Evolutionary conservation across 64 coral and sea anemone species (phyloP).

Genomic region (Stichodactyla helianthus): DNA sequence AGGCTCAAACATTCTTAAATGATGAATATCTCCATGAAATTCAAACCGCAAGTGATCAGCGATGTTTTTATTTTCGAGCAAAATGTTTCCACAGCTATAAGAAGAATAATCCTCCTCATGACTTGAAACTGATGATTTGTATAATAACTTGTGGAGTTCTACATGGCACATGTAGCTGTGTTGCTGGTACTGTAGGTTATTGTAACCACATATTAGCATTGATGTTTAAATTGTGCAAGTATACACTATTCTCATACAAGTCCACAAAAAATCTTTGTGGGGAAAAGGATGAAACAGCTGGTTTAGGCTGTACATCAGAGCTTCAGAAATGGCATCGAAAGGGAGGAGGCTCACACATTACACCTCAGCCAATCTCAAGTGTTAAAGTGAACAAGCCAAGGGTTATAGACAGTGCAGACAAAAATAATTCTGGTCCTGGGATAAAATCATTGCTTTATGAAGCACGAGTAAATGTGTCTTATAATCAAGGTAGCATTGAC

Average conservation of each 20-base stretch:
- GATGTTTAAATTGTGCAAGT: background rate
- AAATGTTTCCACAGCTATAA: slow-evolving; percentile 53
- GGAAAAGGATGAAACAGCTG: slow-evolving; percentile 20
- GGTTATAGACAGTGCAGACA: background rate
- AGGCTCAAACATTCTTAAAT: slow-evolving; percentile 29
- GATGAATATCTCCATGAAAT: slow-evolving; percentile 52
- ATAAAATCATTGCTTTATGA: slow-evolving; percentile 26
- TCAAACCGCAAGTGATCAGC: slow-evolving; percentile 32
- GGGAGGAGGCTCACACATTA: slow-evolving; percentile 33
- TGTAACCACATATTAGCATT: background rate
- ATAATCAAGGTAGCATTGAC: background rate
- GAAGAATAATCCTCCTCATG: slow-evolving; percentile 44
- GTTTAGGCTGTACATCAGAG: slow-evolving; percentile 11
- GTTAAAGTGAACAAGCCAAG: slow-evolving; percentile 8
- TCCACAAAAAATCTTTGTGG: slow-evolving; percentile 15
- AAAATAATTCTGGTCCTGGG: background rate
- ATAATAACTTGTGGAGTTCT: background rate
- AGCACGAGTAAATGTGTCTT: background rate
- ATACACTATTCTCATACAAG: slow-evolving; percentile 11
- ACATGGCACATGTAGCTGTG: background rate
- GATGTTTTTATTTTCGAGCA: slow-evolving; percentile 34
- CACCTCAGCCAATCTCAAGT: slow-evolving; percentile 17
- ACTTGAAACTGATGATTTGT: background rate
- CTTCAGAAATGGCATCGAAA: slow-evolving; percentile 36
- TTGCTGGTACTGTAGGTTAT: background rate